Evolutionary conservation across 2,113 vertebrate species (phyloP).

Genomic region (Macroglossus sobrinus): DNA sequence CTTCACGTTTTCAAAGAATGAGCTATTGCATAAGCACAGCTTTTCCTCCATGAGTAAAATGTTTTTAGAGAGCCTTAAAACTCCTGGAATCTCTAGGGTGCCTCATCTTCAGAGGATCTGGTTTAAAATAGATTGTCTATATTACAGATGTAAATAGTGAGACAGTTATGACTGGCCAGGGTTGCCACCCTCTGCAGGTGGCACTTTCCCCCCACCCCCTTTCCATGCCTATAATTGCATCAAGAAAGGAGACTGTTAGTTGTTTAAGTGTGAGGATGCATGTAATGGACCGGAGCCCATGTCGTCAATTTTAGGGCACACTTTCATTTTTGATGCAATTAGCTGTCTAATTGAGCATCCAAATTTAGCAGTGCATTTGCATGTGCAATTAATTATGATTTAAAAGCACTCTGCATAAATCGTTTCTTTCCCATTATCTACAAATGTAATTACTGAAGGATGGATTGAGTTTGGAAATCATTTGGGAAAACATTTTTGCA

Average conservation of each 20-base stretch:
- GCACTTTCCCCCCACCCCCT: neutral
- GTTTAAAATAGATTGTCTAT: neutral
- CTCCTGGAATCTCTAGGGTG: neutral
- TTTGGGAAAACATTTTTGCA: conserved; percentile 28
- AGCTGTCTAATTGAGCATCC: conserved; percentile 76
- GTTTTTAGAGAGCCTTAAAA: neutral
- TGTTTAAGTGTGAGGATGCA: conserved; percentile 39
- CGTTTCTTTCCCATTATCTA: conserved; percentile 73
- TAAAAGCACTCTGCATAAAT: conserved; percentile 70
- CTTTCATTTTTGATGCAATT: conserved; percentile 74
- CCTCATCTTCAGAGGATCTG: neutral
- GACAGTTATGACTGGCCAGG: neutral
- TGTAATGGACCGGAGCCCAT: conserved; percentile 16
- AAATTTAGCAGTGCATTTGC: conserved; percentile 76
- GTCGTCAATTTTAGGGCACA: conserved; percentile 57
- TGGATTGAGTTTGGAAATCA: conserved; percentile 60
- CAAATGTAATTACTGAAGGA: conserved; percentile 73
- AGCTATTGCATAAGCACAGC: neutral
- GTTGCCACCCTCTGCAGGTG: neutral
- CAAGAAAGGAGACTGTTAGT: neutral
- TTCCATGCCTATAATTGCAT: neutral
- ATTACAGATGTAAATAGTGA: neutral
- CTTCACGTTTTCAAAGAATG: neutral
- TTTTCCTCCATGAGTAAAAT: neutral
- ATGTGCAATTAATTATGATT: conserved; percentile 80